phyloP scores from a whole-genome alignment of 35 echinoderm and acorn worm species.

The Nesometra sesokonis region DNA sequence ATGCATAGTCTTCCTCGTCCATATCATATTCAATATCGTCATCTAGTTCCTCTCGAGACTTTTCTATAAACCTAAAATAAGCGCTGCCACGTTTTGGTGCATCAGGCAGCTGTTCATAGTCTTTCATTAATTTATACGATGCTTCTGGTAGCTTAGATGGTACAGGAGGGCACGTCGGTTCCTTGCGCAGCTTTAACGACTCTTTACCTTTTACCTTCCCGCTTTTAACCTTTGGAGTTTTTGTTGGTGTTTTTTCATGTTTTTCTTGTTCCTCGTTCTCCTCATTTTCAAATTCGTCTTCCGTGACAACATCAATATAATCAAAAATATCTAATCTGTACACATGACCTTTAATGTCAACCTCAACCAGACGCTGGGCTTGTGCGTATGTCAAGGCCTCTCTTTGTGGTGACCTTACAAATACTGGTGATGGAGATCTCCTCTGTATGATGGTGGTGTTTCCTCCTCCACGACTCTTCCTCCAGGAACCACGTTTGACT shows the following conservation, averaged over 20 bases:
- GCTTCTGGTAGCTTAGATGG: conserved; percentile 89
- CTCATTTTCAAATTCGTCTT: conserved; percentile 71
- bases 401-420: conserved; percentile 71
- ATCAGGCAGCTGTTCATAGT: conserved; percentile 87
- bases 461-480: conserved; percentile 55
- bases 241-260: conserved; percentile 33
- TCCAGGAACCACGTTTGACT: conserved; percentile 55
- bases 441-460: conserved; percentile 9
- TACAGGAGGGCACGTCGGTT: conserved; percentile 16
- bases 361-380: conserved; percentile 92
- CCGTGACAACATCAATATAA: conserved; percentile 89
- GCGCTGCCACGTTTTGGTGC: conserved; percentile 51
- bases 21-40: conserved; percentile 99
- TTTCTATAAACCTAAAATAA: conserved; percentile 94
- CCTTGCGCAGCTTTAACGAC: conserved; percentile 49
- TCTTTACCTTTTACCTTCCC: conserved; percentile 37
- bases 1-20: conserved; percentile 97
- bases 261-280: conserved; percentile 81
- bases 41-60: conserved; percentile 87
- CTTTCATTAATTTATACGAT: conserved; percentile 62
- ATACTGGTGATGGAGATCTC: conserved; percentile 42
- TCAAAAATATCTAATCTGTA: conserved; percentile 91
- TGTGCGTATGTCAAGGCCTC: conserved; percentile 96
- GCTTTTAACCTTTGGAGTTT: conserved; percentile 17
- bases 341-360: conserved; percentile 83